Base-by-base conservation (phyloP, 2,888 invertebrate species). In the Helicoverpa assulta region DNA sequence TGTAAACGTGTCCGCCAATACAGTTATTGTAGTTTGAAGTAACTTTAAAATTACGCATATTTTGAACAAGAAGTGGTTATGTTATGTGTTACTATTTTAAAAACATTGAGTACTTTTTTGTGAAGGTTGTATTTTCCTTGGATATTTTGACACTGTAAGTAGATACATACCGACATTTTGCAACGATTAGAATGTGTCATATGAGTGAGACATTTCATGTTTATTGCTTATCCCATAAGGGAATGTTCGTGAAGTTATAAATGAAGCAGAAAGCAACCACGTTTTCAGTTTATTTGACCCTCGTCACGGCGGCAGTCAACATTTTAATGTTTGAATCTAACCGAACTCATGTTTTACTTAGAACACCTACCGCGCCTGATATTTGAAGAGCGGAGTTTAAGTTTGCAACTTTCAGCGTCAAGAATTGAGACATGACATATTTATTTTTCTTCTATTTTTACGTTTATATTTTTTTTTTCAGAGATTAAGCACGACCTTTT, bases 291-390 rank as follows among this genome's bases (percentile, higher is more conserved):
- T 82, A 81, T 82, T 81, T 78, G 79, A 83, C 82, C 79, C 84
- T 83, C 73, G 82, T 83, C 84, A 83, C 76, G 62, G 64, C 68
- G 79, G 73, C 76, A 72, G 73, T 78, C 72, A 70, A 72, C 79
- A 76, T 81, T 82, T 78, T 81, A 78, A 82, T 82, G 82, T 76
- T 76, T 76, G 79, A 83, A 82, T 81, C 81, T 76, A 83, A 82
- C 83, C 76, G 76, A 82, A 83, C 62, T 78, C 82, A 81, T 83
- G 81, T 83, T 76, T 83, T 76, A 83, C 74, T 83, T 69, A 76
- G 58, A 65, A 55, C 64, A 61, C 60, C 55, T 83, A 73, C 67
- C 60, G 68, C 72, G 52, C 61, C 63, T 67, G 70, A 67, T 62
- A 64, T 64, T 81, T 76, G 64, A 73, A 51, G 53, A 58, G 57